Evolutionary conservation across 2,113 vertebrate genomes (phyloP), one percentile per base, ranked within the genome.

Genomic region (Neogobius melanostomus): DNA sequence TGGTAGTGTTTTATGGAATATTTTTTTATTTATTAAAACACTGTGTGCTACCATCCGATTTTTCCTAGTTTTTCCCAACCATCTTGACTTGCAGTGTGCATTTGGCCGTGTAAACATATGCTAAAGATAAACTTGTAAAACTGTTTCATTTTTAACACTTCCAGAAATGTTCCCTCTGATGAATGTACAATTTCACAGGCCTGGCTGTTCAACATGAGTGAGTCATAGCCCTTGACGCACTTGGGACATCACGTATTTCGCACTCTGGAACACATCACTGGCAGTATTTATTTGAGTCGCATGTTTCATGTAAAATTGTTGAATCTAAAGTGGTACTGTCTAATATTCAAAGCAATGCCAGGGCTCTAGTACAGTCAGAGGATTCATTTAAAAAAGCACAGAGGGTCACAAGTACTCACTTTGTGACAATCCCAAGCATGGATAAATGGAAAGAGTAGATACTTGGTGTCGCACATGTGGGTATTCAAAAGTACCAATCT

Each of bases 171-270:
- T 36, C 28, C 17, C 52, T 53, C n/a, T 17, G 8, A 52, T 16
- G 12, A 7, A 16, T 52, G 51, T 52, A 8, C 5, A 16, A 7
- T 52, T 52, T 52, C 15, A 16, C n/a, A 10, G 8, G n/a, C 21
- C 52, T 54, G 52, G 8, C 16, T 21, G 16, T 17, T 54, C 16
- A 17, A 7, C 7, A 21, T 36, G 28, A 68, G 61, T 36, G 42
- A 68, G 54, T 74, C 66, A 80, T 80, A 80, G 82, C 71, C 78
- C 36, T 10, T 14, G 21, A 42, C 21, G 54, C 54, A 57, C 21
- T 57, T 5, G 4, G 6, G 7, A 47, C 46, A 6, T 47, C 46
- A 8, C 9, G 12, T 53, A 53, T 17, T 53, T 57, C 54, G 6
- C 54, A 57, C 54, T 11, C 8, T 57, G 11, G 21, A 4, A 28